Base-by-base conservation (phyloP, 2,888 invertebrate species). In the Idaea aversata region DNA sequence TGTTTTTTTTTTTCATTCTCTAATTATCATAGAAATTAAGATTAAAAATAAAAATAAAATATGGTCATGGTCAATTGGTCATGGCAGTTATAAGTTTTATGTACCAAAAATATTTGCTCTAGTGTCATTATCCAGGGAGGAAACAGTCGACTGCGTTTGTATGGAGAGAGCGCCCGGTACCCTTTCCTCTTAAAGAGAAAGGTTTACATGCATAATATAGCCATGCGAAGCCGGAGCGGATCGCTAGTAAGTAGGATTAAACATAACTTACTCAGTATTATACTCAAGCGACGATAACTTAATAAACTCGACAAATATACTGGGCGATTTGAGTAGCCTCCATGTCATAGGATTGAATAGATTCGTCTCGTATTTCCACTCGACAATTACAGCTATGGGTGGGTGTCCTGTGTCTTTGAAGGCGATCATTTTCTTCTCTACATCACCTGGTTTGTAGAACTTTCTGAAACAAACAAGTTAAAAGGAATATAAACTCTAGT, bases 261-360 rank as follows among this genome's bases (percentile, higher is more conserved):
- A 61, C 35, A 34, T 59, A 63, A 86, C 93, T 91, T 88, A 95
- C 96, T 94, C 95, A 76, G 94, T 93, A 72, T 94, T 93, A 65
- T 94, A 94, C 85, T 97, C 97, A 75, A 97, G 90, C 13, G 95
- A 95, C 61, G 96, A 95, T 57, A 97, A 90, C 61, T 94, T 94
- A 59, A 97, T 87, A 70, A 95, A 95, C 66, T 96, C 95, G 62
- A 97, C 88, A 81, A 95, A 96, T 65, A 97, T 95, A 70, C 95
- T 94, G 0, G 97, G 96, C 5, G 95, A 95, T 65, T 95, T 94
- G 7, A 97, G 86, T 57, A 97, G 86, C 66, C 97, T 93, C 97
- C 97, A 97, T 0, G 97, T 97, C 71, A 97, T 94, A 0, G 97
- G 97, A 86, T 97, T 97, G 75, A 97, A 94, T 34, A 96, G 85